Base-by-base conservation (phyloP, 2,888 invertebrate genomes). In the Latrodectus elegans region DNA sequence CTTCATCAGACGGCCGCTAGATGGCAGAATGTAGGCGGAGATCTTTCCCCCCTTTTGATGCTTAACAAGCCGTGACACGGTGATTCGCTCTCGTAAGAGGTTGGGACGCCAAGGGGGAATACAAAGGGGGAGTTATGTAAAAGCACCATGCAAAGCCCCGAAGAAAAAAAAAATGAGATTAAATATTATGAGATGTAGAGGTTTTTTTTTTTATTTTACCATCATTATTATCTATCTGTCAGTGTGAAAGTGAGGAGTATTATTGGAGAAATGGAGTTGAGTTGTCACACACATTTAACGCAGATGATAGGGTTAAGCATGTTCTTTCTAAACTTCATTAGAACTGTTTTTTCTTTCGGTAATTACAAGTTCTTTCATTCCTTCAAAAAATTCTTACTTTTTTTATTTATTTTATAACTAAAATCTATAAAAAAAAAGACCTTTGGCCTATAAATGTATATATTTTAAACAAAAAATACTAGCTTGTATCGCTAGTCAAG, bases 1-100 rank as follows among this genome's bases (percentile, higher is more conserved):
- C 81, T 80, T 86, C 86, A 86, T 81, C 86, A 76, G 52, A 65
- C 52, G 52, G 17, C 22, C 49, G 22, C 64, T 49, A 76, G 49
- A 76, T 65, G 38, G 67, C 55, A 65, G 55, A 73, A 49, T n/a
- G 75, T 38, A 55, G 72, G 26, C 65, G 68, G 67, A 51, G 68
- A 64, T 60, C 17, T 60, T 65, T 15, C 64, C 51, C 75, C 38
- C 64, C 51, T 74, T 75, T 75, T 68, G 82, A 75, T 49, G 75
- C 73, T 65, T 82, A 82, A 82, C 82, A 82, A 82, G 82, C 75
- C 82, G 38, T 82, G 82, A 82, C 82, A 75, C 53, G 60, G 60
- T 60, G 60, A 60, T 60, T 60, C 60, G 60, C 60, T 60, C 10
- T 60, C 60, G 11, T 38, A 38, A 38, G 38, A 38, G 38, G 38